A percentile compares a stretch with the other conserved stretches of the same genome.
Conservation (phyloP, 2,113 vertebrate genomes). For the Python bivittatus region DNA sequence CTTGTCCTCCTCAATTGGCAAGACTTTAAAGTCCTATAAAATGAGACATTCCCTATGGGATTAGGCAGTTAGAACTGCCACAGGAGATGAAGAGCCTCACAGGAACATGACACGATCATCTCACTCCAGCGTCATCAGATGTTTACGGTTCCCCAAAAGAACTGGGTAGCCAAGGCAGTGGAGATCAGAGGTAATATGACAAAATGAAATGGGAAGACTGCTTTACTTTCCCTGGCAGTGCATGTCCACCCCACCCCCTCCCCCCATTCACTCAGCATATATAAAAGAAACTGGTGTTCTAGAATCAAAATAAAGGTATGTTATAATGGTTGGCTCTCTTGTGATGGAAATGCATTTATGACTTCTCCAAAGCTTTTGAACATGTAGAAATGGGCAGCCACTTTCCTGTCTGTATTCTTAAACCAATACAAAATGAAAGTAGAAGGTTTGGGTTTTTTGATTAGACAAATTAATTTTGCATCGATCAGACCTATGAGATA, state of each 20-base stretch:
- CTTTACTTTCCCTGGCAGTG: background rate
- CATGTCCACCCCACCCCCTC: background rate
- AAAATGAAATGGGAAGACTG: constrained; percentile 61
- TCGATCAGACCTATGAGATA: background rate
- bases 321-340: background rate
- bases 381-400: constrained; percentile 15
- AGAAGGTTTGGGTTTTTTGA: background rate
- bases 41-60: background rate
- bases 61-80: background rate
- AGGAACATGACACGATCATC: constrained; percentile 48
- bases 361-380: background rate
- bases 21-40: constrained; percentile 2
- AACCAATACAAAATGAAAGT: background rate
- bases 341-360: background rate
- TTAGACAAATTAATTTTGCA: background rate
- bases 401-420: background rate
- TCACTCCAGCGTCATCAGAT: constrained; percentile 45
- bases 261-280: background rate
- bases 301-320: constrained; percentile 25
- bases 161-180: background rate
- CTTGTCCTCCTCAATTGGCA: constrained; percentile 3
- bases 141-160: constrained; percentile 33
- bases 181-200: constrained; percentile 52
- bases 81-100: constrained; percentile 4
- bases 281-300: background rate